Evolutionary conservation across 2,888 invertebrate species (phyloP), one percentile per base, ranked within the genome.

Genomic region (Leucophenga montana): DNA sequence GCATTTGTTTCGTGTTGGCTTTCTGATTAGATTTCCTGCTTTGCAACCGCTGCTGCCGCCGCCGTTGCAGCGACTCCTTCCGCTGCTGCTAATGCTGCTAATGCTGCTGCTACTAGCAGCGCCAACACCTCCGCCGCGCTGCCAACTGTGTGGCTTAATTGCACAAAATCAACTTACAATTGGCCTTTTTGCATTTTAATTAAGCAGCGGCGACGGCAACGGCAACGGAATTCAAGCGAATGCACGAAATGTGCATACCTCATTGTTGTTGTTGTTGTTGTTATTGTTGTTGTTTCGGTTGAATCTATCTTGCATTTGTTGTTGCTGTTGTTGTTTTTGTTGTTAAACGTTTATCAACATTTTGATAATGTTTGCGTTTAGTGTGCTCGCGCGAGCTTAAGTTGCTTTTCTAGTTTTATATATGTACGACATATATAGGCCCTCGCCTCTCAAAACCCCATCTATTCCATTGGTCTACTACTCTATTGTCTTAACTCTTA

Each of bases 301-400:
- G n/a, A n/a, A n/a, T n/a, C 57, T 71, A 73, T 71, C 66, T 69
- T 68, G 69, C 56, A 66, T 75, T 70, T 75, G 71, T 71, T 71
- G 69, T 75, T 77, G 78, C 75, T 80, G 79, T 78, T 33, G 33
- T 33, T 33, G n/a, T n/a, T n/a, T n/a, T n/a, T n/a, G n/a, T n/a
- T n/a, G n/a, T 8, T 82, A 85, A 85, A 85, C 87, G 86, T 84
- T 85, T 85, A 85, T 85, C 87, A 86, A 83, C 86, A 84, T 83
- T 81, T 85, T 85, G 84, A 85, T 85, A 85, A 86, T 82, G 80
- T 79, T 78, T 78, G 82, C 78, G 75, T 73, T 77, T 74, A 79
- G 74, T 73, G 79, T 39, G 59, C 33, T n/a, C 48, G 8, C 39
- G n/a, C 14, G 4, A 46, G 53, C 27, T 48, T 16, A 54, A 39